Evolutionary conservation across 1,140 invertebrate genomes (phyloP), one percentile per base, ranked within the genome.

Genomic region (Drosophila orosa): DNA sequence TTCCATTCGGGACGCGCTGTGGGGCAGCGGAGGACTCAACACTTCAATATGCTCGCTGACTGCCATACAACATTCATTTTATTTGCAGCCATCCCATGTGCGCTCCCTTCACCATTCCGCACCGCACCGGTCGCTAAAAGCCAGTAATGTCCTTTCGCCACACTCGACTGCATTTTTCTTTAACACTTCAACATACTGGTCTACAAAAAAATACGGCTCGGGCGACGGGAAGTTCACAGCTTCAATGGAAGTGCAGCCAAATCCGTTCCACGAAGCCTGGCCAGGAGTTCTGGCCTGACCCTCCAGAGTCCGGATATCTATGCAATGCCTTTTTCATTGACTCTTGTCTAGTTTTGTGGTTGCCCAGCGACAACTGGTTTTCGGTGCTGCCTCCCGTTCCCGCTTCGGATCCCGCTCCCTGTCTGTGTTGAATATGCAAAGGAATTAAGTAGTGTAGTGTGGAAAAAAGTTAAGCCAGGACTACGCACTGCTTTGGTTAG

Each of bases 131-230:
- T 79, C 83, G 84, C 84, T 87, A 87, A 87, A 87, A 87, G 84
- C 84, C 84, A 89, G 84, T 87, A 89, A 87, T 87, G 84, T 87
- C 80, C 84, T 89, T 84, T 87, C 80, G 84, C 84, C 68, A 87
- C 84, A 87, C 84, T 87, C 84, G 84, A 89, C 80, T 87, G 84
- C 80, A 89, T 87, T 87, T 87, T 87, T 87, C 84, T 87, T 87
- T 87, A 87, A 87, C 84, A 87, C 84, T 87, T 87, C 84, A 89
- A 84, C 87, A 83, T 87, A 86, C 82, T 80, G 77, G 81, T 68
- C 47, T 44, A 48, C n/a, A 63, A 63, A 57, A 56, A 50, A 63
- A 48, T 27, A 62, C 27, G 39, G 40, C 71, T 59, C 40, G 73
- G 79, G 81, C 62, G 55, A n/a, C 40, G 73, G 63, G 65, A 66